Percentiles rank a stretch among this genome's conserved stretches.
These are phyloP conservation scores for Lanistes nyassanus DNA, from an alignment of 1,140 invertebrate species.

Conservation along the genomic window DNA sequence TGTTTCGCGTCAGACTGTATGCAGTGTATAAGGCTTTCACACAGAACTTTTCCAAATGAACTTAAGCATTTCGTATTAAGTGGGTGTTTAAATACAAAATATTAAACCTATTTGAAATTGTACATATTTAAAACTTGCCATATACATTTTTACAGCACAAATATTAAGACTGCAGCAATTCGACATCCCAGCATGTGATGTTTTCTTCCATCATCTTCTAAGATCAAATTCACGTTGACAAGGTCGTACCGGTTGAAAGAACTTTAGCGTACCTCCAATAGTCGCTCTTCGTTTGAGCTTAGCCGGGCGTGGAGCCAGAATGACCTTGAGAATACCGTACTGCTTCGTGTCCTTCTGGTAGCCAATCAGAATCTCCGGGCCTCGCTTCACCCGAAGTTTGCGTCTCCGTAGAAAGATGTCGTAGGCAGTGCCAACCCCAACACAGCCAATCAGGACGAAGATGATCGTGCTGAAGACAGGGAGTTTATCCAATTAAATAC, in stretches of 20 bases:
- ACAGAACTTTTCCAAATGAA: too few species aligned
- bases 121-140: too few species aligned
- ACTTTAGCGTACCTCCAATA: not conserved
- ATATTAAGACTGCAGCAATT: too few species aligned
- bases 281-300: not conserved
- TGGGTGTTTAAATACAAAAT: too few species aligned
- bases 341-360: constrained; percentile 23
- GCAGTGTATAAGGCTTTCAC: too few species aligned
- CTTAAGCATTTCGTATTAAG: too few species aligned
- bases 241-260: not conserved
- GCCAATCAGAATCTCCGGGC: constrained; percentile 26
- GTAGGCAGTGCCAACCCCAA: constrained; percentile 20
- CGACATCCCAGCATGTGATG: too few species aligned
- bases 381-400: constrained; percentile 23
- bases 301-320: constrained; percentile 2
- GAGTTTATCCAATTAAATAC: too few species aligned
- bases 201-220: not conserved
- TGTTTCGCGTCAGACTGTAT: too few species aligned
- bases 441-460: not conserved
- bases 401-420: constrained; percentile 25
- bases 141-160: too few species aligned
- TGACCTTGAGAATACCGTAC: constrained; percentile 27
- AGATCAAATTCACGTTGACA: not conserved
- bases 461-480: constrained; percentile 7
- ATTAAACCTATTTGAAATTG: too few species aligned